These are phyloP conservation scores for Lingula anatina DNA, from an alignment of 2,888 invertebrate species.

Conservation along the genomic window DNA sequence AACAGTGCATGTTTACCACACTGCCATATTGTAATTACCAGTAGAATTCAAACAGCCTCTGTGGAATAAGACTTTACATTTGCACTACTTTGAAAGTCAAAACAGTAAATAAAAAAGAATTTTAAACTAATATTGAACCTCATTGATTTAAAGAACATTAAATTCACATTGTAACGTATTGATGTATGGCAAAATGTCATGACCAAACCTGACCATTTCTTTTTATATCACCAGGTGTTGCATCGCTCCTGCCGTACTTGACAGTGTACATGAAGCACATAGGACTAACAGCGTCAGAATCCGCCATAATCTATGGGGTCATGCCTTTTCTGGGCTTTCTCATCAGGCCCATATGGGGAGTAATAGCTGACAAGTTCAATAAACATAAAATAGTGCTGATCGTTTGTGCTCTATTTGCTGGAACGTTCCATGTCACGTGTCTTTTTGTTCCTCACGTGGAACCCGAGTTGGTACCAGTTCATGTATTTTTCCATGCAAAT, in stretches of 20 bases:
- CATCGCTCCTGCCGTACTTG: constrained; percentile 76
- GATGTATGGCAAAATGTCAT: neutral
- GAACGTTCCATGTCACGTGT: constrained; percentile 73
- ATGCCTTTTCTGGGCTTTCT: constrained; percentile 74
- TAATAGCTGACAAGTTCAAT: constrained; percentile 70
- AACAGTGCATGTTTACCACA: neutral
- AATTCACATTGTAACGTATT: too few relatives aligned
- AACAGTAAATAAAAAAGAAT: too few relatives aligned
- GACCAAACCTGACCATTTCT: constrained; percentile 6
- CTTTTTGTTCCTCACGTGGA: constrained; percentile 54
- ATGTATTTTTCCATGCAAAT: neutral
- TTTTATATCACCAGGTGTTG: constrained; percentile 63
- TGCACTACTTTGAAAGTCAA: too few relatives aligned
- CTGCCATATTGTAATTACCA: neutral
- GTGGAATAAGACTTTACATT: too few relatives aligned
- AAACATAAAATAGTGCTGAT: constrained; percentile 80
- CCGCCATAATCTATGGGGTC: constrained; percentile 71
- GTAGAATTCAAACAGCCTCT: neutral
- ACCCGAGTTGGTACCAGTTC: neutral
- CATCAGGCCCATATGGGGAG: constrained; percentile 72
- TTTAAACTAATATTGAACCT: too few relatives aligned
- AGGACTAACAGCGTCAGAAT: constrained; percentile 70
- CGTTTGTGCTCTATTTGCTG: constrained; percentile 70
- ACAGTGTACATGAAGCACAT: constrained; percentile 70
- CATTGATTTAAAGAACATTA: too few relatives aligned